Evolutionary conservation across 1,140 invertebrate species (phyloP).

Genomic region (Trichonephila clavipes): DNA sequence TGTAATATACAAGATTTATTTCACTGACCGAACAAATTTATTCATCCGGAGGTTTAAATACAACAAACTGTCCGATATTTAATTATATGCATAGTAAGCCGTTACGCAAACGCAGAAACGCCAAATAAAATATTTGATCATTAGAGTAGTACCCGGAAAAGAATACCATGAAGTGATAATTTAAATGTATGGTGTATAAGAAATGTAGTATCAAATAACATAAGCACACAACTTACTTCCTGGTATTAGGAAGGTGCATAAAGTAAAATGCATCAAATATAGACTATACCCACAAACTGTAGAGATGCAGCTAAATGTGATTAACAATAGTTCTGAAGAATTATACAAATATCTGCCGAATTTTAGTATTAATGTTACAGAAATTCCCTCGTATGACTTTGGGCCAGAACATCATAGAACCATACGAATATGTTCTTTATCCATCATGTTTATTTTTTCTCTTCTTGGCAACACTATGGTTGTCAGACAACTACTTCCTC

Average conservation of each 20-base stretch:
- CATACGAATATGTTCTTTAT: constrained; percentile 37
- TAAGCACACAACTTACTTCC: too few species aligned
- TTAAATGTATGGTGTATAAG: too few species aligned
- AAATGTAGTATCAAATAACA: too few species aligned
- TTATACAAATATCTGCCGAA: background rate
- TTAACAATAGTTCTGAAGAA: constrained; percentile 34
- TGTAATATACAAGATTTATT: too few species aligned
- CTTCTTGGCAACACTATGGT: constrained; percentile 70
- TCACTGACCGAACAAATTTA: too few species aligned
- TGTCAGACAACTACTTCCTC: constrained; percentile 26
- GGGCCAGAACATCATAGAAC: constrained; percentile 72
- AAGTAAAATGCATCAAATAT: background rate
- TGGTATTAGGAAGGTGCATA: background rate
- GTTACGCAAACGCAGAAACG: too few species aligned
- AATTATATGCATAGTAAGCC: too few species aligned
- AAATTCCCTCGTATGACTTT: constrained; percentile 39
- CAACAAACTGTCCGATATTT: too few species aligned
- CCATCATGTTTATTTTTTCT: constrained; percentile 69
- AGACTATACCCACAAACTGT: background rate
- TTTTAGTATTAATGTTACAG: background rate
- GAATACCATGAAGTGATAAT: too few species aligned
- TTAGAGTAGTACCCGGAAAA: too few species aligned
- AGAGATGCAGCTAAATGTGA: background rate
- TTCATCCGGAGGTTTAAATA: too few species aligned
- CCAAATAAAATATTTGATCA: too few species aligned